These are phyloP conservation scores for Pecten maximus DNA, from an alignment of 2,888 invertebrate genomes.

Conservation along the genomic window DNA sequence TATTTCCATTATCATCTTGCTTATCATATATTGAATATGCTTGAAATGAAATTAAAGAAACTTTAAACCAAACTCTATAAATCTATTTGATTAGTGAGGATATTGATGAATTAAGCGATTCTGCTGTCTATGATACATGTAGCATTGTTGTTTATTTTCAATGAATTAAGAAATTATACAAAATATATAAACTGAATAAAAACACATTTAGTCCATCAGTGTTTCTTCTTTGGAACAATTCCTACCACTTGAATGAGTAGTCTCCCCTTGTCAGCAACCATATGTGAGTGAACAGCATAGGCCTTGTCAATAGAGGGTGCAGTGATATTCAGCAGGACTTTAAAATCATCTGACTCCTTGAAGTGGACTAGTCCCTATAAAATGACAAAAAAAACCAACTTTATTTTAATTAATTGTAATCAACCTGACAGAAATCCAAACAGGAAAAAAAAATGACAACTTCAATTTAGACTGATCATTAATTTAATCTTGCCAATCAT, in stretches of 20 bases:
- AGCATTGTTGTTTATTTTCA: too few species aligned
- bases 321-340: conserved; percentile 77
- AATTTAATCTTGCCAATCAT: neutral
- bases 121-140: too few species aligned
- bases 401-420: neutral
- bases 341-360: conserved; percentile 76
- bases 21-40: too few species aligned
- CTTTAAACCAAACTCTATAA: too few species aligned
- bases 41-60: too few species aligned
- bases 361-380: conserved; percentile 78
- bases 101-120: too few species aligned
- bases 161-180: too few species aligned
- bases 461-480: neutral
- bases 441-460: neutral
- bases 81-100: too few species aligned
- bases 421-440: neutral
- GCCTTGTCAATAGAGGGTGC: conserved; percentile 74
- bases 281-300: conserved; percentile 74
- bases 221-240: neutral
- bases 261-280: conserved; percentile 69
- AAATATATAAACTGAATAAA: conserved; percentile 16
- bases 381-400: conserved; percentile 31
- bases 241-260: conserved; percentile 79
- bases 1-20: too few species aligned
- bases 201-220: neutral